These are phyloP conservation scores for Pyrocephalus nanus DNA, from an alignment of 2,797 vertebrate species.

Conservation along the genomic window DNA sequence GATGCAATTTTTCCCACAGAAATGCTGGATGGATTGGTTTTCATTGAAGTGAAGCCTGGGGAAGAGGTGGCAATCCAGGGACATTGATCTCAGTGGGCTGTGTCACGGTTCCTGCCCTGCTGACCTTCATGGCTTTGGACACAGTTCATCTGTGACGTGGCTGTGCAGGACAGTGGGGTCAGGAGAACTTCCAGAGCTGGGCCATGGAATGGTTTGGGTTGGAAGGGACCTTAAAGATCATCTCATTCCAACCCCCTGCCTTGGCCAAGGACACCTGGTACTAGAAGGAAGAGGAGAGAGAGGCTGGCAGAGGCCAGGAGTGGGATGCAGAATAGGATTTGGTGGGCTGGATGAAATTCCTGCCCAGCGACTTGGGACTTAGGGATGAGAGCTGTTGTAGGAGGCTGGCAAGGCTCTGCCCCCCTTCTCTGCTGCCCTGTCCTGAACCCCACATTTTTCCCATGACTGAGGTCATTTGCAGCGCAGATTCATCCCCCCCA, in stretches of 20 bases:
- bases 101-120: accelerated
- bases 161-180: neutral
- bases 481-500: neutral
- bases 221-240: neutral
- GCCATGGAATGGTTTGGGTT: neutral
- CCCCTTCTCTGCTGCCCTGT: neutral
- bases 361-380: neutral
- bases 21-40: neutral
- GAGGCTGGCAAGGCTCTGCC: neutral
- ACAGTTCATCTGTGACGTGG: neutral
- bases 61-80: neutral
- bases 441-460: neutral
- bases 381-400: neutral
- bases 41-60: neutral
- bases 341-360: neutral
- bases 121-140: accelerated
- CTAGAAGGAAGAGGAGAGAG: neutral
- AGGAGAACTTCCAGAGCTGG: neutral
- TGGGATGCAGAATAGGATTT: neutral
- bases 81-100: accelerated
- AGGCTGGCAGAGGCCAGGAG: neutral
- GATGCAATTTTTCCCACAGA: neutral
- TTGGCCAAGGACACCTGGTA: neutral
- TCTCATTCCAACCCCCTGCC: neutral
- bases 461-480: neutral